A percentile compares a stretch with the other conserved stretches of the same genome.
phyloP scores from a whole-genome alignment of 2,797 vertebrate species.

The Phoeniculus purpureus region DNA sequence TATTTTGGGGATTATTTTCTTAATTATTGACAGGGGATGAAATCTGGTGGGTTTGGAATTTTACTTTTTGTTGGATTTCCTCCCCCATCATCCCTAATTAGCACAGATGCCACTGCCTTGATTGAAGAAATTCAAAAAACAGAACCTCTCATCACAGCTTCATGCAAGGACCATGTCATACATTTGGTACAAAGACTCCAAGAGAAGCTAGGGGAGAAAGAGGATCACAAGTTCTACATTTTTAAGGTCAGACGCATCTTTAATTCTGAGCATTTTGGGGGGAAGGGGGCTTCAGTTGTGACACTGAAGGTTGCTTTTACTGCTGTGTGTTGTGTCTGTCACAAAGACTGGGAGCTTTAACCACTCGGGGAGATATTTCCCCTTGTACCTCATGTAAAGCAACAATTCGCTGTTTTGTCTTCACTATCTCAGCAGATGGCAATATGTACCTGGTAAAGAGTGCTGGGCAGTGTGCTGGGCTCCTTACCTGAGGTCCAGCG shows the following conservation, averaged over 20 bases:
- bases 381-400: background rate
- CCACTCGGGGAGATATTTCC: background rate
- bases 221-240: conserved; percentile 85
- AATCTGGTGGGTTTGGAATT: background rate
- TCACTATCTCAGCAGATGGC: conserved; percentile 48
- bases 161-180: conserved; percentile 83
- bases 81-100: conserved; percentile 37
- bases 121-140: conserved; percentile 83
- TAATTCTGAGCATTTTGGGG: background rate
- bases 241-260: conserved; percentile 84
- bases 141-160: conserved; percentile 90
- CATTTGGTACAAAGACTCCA: conserved; percentile 86
- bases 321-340: background rate
- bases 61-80: background rate
- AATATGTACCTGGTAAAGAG: background rate
- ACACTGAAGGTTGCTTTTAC: background rate
- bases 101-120: conserved; percentile 84
- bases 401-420: background rate
- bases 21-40: background rate
- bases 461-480: background rate
- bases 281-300: background rate
- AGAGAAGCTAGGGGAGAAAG: conserved; percentile 85
- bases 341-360: background rate
- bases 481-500: background rate
- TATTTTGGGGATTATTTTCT: background rate